Conservation (phyloP, 2,113 vertebrate species). For the Vanacampus margaritifer region DNA sequence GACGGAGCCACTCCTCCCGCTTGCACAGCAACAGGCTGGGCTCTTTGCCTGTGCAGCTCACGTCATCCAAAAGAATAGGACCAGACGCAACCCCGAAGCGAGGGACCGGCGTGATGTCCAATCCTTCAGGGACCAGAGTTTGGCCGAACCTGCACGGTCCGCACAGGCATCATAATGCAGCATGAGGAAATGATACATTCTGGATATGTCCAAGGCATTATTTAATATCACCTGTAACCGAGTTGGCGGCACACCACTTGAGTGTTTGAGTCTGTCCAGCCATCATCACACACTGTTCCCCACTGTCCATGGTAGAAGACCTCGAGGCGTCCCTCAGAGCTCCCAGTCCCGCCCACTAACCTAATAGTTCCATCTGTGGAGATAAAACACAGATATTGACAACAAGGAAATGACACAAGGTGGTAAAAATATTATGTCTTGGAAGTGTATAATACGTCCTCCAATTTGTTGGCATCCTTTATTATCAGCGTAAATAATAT, state of each 20-base stretch:
- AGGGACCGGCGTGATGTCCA: conserved; percentile 34
- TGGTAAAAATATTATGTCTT: neutral
- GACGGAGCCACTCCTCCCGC: conserved; percentile 79
- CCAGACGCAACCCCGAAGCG: conserved; percentile 68
- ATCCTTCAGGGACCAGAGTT: conserved; percentile 54
- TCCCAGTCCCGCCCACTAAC: conserved; percentile 76
- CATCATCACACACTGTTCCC: conserved; percentile 91
- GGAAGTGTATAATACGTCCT: neutral
- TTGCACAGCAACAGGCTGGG: conserved; percentile 78
- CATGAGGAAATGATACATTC: neutral
- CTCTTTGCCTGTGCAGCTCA: conserved; percentile 89
- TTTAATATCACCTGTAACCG: conserved; percentile 81
- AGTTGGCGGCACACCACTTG: conserved; percentile 87
- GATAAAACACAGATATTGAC: neutral
- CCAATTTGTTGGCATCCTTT: too few species aligned
- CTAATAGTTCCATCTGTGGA: conserved; percentile 82
- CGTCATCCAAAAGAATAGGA: conserved; percentile 86
- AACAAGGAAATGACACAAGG: neutral
- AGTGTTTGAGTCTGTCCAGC: conserved; percentile 87
- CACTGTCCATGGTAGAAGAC: conserved; percentile 83
- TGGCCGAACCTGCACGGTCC: conserved; percentile 71
- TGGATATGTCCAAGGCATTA: neutral
- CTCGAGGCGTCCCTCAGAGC: conserved; percentile 83
- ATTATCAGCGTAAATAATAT: too few species aligned
- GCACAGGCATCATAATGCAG: conserved; percentile 1